Base-by-base conservation (phyloP, 2,113 vertebrate genomes). In the Prolemur simus region DNA sequence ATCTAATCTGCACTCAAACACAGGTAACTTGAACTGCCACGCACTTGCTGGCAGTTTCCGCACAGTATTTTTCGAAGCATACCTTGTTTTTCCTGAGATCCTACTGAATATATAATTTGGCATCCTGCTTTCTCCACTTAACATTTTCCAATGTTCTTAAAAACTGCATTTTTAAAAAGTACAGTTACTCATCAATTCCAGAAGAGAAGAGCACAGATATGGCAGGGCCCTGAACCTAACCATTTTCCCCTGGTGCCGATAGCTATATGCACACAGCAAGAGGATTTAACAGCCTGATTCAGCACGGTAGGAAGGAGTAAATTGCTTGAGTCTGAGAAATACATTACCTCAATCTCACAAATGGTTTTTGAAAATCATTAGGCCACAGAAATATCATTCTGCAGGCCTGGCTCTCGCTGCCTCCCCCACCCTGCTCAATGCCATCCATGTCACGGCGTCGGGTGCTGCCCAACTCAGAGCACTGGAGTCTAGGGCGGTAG, bases 301-400 rank as follows among this genome's bases (percentile, higher is more conserved):
- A 49, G 97, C 96, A 25, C 32, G 6, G 95, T 91, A 63, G 94
- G 97, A 91, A 96, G 94, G 71, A 95, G 78, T 6, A 88, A 96
- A 97, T 58, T 93, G 97, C 93, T 68, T 11, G 60, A 45, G 63
- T 84, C 94, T 93, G 85, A 27, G 71, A 97, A 96, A 96, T 68
- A 95, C 95, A 96, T 97, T 93, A 94, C 95, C 82, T 98, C 91
- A 88, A 95, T 95, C 96, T 97, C 15, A 0, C 85, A 98, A 96
- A 96, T 88, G 96, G 94, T 47, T 95, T 96, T 73, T 85, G 91
- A 97, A 94, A 96, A 95, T 95, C 96, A 95, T 77, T 68, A 96
- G 68, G 96, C 93, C 29, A 81, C 92, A 87, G 89, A 88, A 86
- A 71, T 45, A 85, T 37, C 93, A 47, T 49, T 73, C 87, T 69